Percentiles rank a stretch among this genome's conserved stretches.
Conservation (phyloP, 2,113 vertebrate species). For the Petromus typicus region DNA sequence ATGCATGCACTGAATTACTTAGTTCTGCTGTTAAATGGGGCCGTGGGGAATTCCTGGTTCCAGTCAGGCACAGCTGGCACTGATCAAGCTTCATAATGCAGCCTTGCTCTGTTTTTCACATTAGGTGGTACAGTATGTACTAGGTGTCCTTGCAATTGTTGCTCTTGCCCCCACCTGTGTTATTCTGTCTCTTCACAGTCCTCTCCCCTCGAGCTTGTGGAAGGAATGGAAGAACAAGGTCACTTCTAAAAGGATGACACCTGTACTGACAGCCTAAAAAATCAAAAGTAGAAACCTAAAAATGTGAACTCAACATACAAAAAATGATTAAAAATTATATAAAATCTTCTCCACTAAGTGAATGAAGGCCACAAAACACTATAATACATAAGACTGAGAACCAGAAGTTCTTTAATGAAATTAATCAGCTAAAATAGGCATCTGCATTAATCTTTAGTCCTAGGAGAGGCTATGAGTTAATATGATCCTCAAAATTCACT, state of each 20-base stretch:
- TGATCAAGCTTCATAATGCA: constrained; percentile 71
- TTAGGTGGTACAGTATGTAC: constrained; percentile 61
- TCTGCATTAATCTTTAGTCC: background rate
- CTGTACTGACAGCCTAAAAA: constrained; percentile 94
- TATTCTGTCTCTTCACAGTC: constrained; percentile 86
- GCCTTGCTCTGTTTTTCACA: constrained; percentile 30
- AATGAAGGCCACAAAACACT: constrained; percentile 20
- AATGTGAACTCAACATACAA: constrained; percentile 59
- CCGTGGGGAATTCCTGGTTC: constrained; percentile 82
- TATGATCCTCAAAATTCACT: constrained; percentile 18
- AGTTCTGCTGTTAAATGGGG: constrained; percentile 82
- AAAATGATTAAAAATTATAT: constrained; percentile 46
- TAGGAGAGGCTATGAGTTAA: constrained; percentile 58
- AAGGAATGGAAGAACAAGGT: constrained; percentile 94
- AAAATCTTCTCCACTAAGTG: constrained; percentile 43
- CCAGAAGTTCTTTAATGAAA: background rate
- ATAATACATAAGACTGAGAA: background rate
- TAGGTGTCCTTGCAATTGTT: constrained; percentile 71
- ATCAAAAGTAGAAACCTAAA: constrained; percentile 70
- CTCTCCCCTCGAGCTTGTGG: constrained; percentile 91
- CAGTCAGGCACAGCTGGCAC: constrained; percentile 85
- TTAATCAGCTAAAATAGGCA: background rate
- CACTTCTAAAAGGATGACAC: constrained; percentile 96
- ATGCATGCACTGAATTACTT: constrained; percentile 80
- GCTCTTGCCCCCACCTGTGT: constrained; percentile 88